phyloP scores from a whole-genome alignment of 2,797 vertebrate genomes.

The Ciconia nigra region DNA sequence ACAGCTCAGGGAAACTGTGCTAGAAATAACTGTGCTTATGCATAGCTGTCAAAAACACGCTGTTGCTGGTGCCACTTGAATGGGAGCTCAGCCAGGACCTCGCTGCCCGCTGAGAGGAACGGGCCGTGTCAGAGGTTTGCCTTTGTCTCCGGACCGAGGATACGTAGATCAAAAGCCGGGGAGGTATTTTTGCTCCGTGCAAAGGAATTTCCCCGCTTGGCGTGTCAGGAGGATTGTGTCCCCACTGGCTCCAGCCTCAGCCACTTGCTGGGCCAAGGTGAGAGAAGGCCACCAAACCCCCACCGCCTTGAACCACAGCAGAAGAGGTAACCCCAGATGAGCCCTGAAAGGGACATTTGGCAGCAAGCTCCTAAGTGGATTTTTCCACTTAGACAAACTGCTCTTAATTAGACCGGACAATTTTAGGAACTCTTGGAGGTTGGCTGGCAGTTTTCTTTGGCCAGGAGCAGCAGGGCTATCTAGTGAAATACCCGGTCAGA shows the following conservation, averaged over 20 bases:
- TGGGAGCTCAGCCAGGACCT: slow-evolving; percentile 17
- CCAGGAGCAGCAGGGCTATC: neutral
- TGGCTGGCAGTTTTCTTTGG: neutral
- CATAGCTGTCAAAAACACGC: slow-evolving; percentile 38
- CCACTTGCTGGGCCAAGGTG: rapidly evolving
- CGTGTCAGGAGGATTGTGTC: neutral
- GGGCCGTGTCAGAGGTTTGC: neutral
- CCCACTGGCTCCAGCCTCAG: neutral
- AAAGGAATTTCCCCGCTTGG: slow-evolving; percentile 1
- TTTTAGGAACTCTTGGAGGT: neutral
- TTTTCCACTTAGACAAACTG: slow-evolving; percentile 36
- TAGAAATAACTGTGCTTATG: slow-evolving; percentile 49
- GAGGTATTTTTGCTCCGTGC: neutral
- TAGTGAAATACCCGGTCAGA: neutral
- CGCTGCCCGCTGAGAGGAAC: neutral
- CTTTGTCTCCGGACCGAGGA: neutral
- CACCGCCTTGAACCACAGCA: neutral
- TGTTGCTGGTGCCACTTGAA: neutral
- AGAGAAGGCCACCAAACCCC: neutral
- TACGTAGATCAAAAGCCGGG: neutral
- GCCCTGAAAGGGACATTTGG: neutral
- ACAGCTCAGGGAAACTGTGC: slow-evolving; percentile 46
- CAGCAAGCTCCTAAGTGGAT: neutral
- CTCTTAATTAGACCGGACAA: neutral
- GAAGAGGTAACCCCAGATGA: neutral